Evolutionary conservation across 2,797 vertebrate species (phyloP), one percentile per base, ranked within the genome.

Genomic region (Acipenser ruthenus): DNA sequence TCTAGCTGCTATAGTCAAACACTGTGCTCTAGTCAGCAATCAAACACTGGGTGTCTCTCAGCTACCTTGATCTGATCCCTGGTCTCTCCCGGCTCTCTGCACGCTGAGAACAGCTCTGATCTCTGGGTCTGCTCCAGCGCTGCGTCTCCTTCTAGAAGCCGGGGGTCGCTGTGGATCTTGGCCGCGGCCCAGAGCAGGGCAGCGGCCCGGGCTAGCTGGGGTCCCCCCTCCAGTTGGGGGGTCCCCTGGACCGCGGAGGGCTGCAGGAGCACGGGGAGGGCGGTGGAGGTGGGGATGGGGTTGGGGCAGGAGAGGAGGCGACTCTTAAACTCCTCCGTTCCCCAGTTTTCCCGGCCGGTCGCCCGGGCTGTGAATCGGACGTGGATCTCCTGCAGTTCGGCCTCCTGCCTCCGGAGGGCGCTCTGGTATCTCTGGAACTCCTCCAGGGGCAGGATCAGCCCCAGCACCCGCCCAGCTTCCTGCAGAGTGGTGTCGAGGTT

Each of bases 181-280:
- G 88, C 89, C 10, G 77, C 84, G 12, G 86, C 88, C 89, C 90
- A 91, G 50, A 91, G 82, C 18, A 91, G 73, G 65, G 87, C 73
- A 0, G 88, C 82, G 0, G 88, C 87, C 63, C 89, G 78, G 51
- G 74, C 72, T 9, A 88, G 64, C 69, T 91, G 89, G 11, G 70
- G 71, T 8, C 69, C 71, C 69, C 71, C 70, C 65, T 37, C 23
- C 23, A 37, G 23, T 37, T 37, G 1, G 23, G 23, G 23, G 23
- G 23, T 37, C 23, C 4, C 65, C 65, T 79, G 77, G 52, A 72
- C 64, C 71, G 78, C 76, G 59, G 84, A 77, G 11, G 85, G 76
- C 18, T 83, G 84, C 49, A 91, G 71, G 64, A 92, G 78, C 7
- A 83, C 77, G 7, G 88, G 88, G 6, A 90, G 77, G 48, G 87